A percentile compares a stretch with the other conserved stretches of the same genome.
phyloP scores from a whole-genome alignment of 2,888 invertebrate genomes.

The Hydriomena furcata region DNA sequence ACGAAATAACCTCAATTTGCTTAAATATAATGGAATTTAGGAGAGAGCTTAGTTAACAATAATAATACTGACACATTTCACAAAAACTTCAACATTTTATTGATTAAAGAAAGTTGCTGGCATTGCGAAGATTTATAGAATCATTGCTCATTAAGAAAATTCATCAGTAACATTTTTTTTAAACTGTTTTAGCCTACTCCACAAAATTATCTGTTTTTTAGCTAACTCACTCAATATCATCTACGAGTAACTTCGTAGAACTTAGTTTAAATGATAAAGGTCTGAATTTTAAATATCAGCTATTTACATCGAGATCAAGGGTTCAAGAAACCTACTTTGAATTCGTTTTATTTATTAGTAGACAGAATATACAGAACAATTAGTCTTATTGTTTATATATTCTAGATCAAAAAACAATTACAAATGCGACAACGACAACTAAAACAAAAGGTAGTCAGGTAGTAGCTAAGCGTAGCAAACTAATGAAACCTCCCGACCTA shows the following conservation, averaged over 20 bases:
- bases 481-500: no score
- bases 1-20: no score
- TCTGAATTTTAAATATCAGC: no score
- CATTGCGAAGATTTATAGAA: not conserved
- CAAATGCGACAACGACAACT: no score
- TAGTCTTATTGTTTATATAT: no score
- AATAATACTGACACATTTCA: no score
- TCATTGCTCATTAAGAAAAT: constrained; percentile 4
- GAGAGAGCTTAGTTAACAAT: not conserved
- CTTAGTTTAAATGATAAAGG: not conserved
- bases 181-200: not conserved
- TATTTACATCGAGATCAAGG: no score
- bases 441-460: constrained; percentile 12
- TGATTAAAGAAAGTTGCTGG: not conserved
- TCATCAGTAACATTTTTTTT: not conserved
- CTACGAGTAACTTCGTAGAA: not conserved
- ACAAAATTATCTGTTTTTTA: not conserved
- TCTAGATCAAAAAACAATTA: no score
- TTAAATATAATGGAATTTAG: not conserved
- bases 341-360: constrained; percentile 8
- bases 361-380: constrained; percentile 6
- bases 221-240: not conserved
- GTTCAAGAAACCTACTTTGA: not conserved
- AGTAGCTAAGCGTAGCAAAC: constrained; percentile 10
- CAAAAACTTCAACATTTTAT: no score